These are phyloP conservation scores for Macrobrachium rosenbergii DNA, from an alignment of 1,140 invertebrate species.

Conservation along the genomic window DNA sequence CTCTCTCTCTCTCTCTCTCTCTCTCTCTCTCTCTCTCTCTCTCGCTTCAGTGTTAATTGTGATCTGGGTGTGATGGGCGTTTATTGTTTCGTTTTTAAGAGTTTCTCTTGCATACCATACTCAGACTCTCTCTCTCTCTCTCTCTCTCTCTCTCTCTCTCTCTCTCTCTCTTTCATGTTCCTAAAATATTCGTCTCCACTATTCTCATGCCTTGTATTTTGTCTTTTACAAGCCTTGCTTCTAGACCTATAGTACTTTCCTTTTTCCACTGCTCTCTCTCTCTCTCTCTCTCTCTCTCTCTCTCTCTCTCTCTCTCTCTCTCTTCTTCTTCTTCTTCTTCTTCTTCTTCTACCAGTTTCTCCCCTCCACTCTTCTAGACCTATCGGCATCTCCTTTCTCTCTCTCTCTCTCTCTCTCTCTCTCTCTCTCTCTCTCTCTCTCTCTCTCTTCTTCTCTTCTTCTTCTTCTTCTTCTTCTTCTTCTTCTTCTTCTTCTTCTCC, in stretches of 20 bases:
- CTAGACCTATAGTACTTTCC: too few relatives aligned
- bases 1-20: neutral
- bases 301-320: too few relatives aligned
- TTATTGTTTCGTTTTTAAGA: neutral
- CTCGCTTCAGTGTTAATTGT: neutral
- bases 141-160: neutral
- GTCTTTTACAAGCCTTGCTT: too few relatives aligned
- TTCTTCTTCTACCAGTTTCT: neutral
- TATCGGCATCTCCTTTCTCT: neutral
- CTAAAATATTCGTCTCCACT: too few relatives aligned
- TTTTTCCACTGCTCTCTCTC: too few relatives aligned
- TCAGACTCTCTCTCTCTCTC: neutral
- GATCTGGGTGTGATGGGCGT: neutral
- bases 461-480: neutral
- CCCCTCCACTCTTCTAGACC: neutral
- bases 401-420: slow-evolving; percentile 23
- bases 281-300: neutral
- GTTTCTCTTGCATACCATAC: neutral
- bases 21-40: neutral
- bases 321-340: neutral
- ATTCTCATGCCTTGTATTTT: too few relatives aligned
- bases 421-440: slow-evolving; percentile 18
- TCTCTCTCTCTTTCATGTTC: neutral
- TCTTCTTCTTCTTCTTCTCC: neutral
- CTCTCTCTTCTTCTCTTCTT: slow-evolving; percentile 7